Percentiles rank a stretch among this genome's conserved stretches.
Conservation (phyloP, 1,140 invertebrate species). For the Vanessa tameamea region DNA sequence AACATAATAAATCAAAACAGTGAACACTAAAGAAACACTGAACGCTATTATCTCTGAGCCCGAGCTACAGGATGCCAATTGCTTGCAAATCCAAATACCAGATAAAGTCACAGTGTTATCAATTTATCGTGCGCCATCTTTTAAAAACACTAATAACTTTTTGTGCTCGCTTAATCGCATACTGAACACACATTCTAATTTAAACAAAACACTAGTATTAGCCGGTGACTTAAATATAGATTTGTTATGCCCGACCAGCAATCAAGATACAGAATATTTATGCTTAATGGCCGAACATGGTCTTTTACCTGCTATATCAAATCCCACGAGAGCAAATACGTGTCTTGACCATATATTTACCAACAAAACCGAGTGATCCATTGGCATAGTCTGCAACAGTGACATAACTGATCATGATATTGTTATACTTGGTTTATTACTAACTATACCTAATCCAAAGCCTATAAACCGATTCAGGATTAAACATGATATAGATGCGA, state of each 20-base stretch:
- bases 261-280: slow-evolving; percentile 25
- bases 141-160: slow-evolving; percentile 10
- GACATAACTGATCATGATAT: slow-evolving; percentile 31
- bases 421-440: slow-evolving; percentile 10
- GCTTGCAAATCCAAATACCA: slow-evolving; percentile 29
- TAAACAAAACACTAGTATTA: slow-evolving; percentile 7
- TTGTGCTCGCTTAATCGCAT: slow-evolving; percentile 26
- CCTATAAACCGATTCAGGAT: not conserved
- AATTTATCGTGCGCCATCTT: slow-evolving; percentile 9
- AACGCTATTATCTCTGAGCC: slow-evolving; percentile 30
- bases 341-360: slow-evolving; percentile 17
- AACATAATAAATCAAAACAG: slow-evolving; percentile 41
- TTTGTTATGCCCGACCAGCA: slow-evolving; percentile 8
- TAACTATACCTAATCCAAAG: slow-evolving; percentile 8
- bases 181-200: not conserved
- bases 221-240: slow-evolving; percentile 35
- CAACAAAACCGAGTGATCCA: not conserved
- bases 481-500: slow-evolving; percentile 17
- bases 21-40: slow-evolving; percentile 33
- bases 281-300: slow-evolving; percentile 27
- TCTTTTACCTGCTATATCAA: slow-evolving; percentile 7
- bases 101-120: not conserved
- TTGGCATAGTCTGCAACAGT: slow-evolving; percentile 16
- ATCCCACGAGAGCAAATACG: slow-evolving; percentile 13
- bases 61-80: slow-evolving; percentile 35